Conservation (phyloP, 2,113 vertebrate species). For the Ptilonorhynchus violaceus region DNA sequence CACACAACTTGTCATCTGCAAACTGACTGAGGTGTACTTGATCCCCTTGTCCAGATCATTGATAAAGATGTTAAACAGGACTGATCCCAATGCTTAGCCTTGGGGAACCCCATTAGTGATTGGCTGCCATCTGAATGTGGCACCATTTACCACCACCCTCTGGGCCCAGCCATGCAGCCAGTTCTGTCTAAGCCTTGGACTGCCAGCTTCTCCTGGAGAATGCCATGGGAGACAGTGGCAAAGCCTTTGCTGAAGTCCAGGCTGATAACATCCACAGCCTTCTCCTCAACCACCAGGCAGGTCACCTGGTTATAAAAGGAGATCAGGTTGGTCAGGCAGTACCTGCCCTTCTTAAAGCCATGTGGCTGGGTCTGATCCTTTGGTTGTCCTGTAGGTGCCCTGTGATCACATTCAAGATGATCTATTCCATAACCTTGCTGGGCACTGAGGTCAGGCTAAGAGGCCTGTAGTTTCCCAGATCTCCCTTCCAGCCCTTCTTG, state of each 20-base stretch:
- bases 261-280: not conserved
- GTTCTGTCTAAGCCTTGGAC: not conserved
- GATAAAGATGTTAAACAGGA: not conserved
- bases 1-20: not conserved
- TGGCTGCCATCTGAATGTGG: not conserved
- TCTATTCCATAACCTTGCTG: not conserved
- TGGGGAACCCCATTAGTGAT: not conserved
- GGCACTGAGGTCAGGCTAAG: not conserved
- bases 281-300: not conserved
- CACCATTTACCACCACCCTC: not conserved
- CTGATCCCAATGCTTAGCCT: not conserved
- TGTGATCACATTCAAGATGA: not conserved
- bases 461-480: not conserved
- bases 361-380: not conserved
- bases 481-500: not conserved
- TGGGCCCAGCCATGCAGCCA: not conserved
- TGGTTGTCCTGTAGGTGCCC: not conserved
- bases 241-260: not conserved
- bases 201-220: not conserved
- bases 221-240: not conserved
- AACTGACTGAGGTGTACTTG: not conserved
- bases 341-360: not conserved
- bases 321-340: not conserved
- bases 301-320: not conserved
- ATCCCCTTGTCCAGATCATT: not conserved